Evolutionary conservation across 2,888 invertebrate species (phyloP), one percentile per base, ranked within the genome.

Genomic region (Apoda limacodes): DNA sequence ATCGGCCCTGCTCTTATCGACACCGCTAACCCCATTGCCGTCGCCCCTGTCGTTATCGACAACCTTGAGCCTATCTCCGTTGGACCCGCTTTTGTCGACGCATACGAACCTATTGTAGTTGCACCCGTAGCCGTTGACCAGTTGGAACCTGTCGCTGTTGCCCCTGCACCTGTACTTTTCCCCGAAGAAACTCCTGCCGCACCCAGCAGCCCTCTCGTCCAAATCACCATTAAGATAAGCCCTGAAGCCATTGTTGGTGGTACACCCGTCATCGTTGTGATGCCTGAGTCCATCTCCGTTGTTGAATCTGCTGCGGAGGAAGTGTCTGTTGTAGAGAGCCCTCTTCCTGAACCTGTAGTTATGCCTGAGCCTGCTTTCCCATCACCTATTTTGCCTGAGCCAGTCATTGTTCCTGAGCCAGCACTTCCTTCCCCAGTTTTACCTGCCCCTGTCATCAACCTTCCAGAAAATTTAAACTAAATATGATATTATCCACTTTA

Each of bases 381-480:
- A 27, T 23, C 25, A 17, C 17, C 17, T 5, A 7, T 17, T 7
- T 6, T 17, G 17, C 17, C 17, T 7, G 7, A 5, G 7, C 17
- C 17, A 5, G 17, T 6, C 5, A 17, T 17, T 7, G 31, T 17
- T 21, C n/a, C 24, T 30, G n/a, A 25, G 13, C n/a, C 12, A n/a
- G 10, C 24, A 24, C 7, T n/a, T n/a, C n/a, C n/a, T n/a, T n/a
- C n/a, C 19, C 35, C 30, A 7, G 30, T 37, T 24, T n/a, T 33
- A 14, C 46, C 50, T 17, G 27, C 40, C 13, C 46, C 54, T 29
- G 50, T 40, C 11, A 39, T 55, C 34, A 34, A 39, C 24, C 47
- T 55, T 12, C 62, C 62, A 23, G 59, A 54, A 11, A 39, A 28
- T 26, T 56, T 61, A 32, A 59, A 59, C 52, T 61, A 58, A 57